phyloP scores from a whole-genome alignment of 2,888 invertebrate genomes.

The Dryomyza anilis region DNA sequence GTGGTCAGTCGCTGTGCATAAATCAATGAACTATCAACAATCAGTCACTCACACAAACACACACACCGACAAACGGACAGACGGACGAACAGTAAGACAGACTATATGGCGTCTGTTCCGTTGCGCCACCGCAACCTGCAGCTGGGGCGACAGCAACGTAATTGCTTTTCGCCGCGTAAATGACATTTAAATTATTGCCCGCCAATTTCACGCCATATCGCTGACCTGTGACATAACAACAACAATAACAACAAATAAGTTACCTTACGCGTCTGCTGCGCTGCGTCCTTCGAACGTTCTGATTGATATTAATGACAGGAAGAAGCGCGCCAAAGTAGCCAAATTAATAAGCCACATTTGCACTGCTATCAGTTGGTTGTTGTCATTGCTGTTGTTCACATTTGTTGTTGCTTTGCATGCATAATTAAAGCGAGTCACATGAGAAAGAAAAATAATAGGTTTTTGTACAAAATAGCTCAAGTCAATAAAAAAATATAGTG shows the following conservation, averaged over 20 bases:
- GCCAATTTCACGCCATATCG: slow-evolving; percentile 17
- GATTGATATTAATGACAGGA: slow-evolving; percentile 11
- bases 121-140: neutral
- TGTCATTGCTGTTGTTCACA: neutral
- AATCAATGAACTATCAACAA: slow-evolving; percentile 25
- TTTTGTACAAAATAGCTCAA: neutral
- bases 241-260: neutral
- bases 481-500: too few relatives aligned
- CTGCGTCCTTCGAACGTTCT: neutral
- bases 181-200: slow-evolving; percentile 24
- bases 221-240: slow-evolving; percentile 1
- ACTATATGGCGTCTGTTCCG: too few relatives aligned
- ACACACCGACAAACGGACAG: neutral
- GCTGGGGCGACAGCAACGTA: slow-evolving; percentile 2
- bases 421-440: too few relatives aligned
- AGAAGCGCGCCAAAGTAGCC: neutral
- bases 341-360: slow-evolving; percentile 10
- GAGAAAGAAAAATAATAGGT: too few relatives aligned
- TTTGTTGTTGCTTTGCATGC: slow-evolving; percentile 1
- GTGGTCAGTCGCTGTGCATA: neutral
- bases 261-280: too few relatives aligned
- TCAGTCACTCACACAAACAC: slow-evolving; percentile 5
- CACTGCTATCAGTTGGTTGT: neutral
- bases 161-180: slow-evolving; percentile 23
- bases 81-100: too few relatives aligned